These are phyloP conservation scores for Sander vitreus DNA, from an alignment of 2,113 vertebrate genomes.

Conservation along the genomic window DNA sequence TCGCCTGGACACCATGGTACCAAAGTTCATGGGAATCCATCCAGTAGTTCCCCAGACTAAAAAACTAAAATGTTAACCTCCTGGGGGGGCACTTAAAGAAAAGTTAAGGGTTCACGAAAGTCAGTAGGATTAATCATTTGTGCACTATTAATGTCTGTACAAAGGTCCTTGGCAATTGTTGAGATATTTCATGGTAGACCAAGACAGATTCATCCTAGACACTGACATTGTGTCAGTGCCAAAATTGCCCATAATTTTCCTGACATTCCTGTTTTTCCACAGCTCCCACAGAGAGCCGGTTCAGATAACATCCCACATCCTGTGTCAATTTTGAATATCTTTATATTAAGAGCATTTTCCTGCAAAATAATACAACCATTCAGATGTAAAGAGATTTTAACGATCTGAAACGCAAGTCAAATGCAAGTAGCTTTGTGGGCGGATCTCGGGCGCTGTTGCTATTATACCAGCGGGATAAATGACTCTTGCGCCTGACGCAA, in stretches of 20 bases:
- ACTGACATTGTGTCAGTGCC: not conserved
- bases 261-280: constrained; percentile 9
- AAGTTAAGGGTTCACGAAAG: not conserved
- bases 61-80: not conserved
- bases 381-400: not conserved
- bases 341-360: not conserved
- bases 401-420: no score
- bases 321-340: not conserved
- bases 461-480: no score
- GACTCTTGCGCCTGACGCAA: no score
- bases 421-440: no score
- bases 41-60: not conserved
- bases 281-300: not conserved
- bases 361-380: constrained; percentile 1
- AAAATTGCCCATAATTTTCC: not conserved
- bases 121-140: not conserved
- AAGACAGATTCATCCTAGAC: not conserved
- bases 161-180: not conserved
- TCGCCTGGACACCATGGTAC: not conserved
- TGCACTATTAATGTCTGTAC: not conserved
- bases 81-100: not conserved
- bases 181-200: not conserved
- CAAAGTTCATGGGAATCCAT: not conserved
- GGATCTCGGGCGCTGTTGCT: no score
- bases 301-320: constrained; percentile 16